Percentiles rank a stretch among this genome's conserved stretches.
These are phyloP conservation scores for Acanthosepion lycidas DNA, from an alignment of 2,888 invertebrate species.

Conservation along the genomic window DNA sequence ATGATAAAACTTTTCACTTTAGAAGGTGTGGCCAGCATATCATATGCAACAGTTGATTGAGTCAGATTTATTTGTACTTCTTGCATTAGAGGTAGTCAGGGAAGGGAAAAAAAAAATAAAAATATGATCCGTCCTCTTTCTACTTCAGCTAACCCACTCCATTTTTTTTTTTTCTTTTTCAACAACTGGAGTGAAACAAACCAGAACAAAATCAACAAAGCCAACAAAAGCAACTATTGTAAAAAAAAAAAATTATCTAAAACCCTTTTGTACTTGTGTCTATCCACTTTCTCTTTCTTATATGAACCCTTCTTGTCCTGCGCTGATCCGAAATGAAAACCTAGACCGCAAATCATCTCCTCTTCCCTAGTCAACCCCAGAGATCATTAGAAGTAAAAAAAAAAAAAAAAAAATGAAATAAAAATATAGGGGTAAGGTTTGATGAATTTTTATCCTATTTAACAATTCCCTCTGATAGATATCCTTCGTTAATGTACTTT, in stretches of 20 bases:
- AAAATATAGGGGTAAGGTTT: background rate
- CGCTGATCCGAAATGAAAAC: background rate
- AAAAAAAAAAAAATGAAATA: background rate
- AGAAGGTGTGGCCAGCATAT: background rate
- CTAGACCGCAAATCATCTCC: background rate
- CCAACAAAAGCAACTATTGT: background rate
- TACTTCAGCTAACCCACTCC: background rate
- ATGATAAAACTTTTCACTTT: background rate
- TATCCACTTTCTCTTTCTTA: background rate
- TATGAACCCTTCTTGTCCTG: background rate
- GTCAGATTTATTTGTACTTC: background rate
- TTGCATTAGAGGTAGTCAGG: no score
- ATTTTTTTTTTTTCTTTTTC: background rate
- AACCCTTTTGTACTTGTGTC: background rate
- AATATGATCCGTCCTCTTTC: background rate
- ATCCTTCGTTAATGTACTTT: background rate
- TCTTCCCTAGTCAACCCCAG: background rate
- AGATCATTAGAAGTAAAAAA: background rate
- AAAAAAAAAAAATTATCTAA: no score
- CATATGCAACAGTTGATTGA: background rate
- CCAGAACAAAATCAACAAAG: background rate
- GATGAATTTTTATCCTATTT: slow-evolving; percentile 11
- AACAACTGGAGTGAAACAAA: background rate
- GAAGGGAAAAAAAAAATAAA: no score
- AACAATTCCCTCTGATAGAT: background rate